Evolutionary conservation across 2,797 vertebrate genomes (phyloP).

Genomic region (Argyrosomus regius): DNA sequence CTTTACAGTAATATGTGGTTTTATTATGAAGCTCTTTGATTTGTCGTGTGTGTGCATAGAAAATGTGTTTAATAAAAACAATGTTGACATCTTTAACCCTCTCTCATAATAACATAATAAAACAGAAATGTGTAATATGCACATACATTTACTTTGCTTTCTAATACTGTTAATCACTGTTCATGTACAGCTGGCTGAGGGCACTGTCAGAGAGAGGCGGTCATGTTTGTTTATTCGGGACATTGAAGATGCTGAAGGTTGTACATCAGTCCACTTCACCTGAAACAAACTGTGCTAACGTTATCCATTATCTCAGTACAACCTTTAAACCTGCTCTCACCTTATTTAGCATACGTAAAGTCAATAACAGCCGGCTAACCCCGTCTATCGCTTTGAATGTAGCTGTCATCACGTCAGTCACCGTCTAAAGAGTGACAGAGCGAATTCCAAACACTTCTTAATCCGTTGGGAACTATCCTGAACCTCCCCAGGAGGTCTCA

Average conservation of each 20-base stretch:
- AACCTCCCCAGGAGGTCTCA: background rate
- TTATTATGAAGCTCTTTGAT: background rate
- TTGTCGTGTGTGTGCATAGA: background rate
- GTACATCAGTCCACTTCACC: background rate
- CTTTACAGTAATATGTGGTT: background rate
- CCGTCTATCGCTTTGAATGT: background rate
- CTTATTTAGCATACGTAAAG: background rate
- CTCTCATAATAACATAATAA: too few species aligned
- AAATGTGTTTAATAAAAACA: too few species aligned
- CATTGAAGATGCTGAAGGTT: background rate
- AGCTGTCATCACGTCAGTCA: background rate
- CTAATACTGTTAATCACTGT: background rate
- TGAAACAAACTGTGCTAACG: background rate
- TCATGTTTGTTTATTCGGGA: background rate
- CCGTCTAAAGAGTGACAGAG: background rate
- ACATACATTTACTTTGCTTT: background rate
- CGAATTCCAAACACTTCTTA: background rate
- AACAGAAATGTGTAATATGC: background rate
- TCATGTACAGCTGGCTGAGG: background rate
- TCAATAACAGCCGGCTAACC: background rate
- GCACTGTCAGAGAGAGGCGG: background rate
- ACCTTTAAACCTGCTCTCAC: background rate
- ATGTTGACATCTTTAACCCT: too few species aligned
- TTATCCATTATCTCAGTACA: background rate
- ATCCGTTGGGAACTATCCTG: background rate